phyloP scores from a whole-genome alignment of 1,140 invertebrate genomes.

The Nymphalis io region DNA sequence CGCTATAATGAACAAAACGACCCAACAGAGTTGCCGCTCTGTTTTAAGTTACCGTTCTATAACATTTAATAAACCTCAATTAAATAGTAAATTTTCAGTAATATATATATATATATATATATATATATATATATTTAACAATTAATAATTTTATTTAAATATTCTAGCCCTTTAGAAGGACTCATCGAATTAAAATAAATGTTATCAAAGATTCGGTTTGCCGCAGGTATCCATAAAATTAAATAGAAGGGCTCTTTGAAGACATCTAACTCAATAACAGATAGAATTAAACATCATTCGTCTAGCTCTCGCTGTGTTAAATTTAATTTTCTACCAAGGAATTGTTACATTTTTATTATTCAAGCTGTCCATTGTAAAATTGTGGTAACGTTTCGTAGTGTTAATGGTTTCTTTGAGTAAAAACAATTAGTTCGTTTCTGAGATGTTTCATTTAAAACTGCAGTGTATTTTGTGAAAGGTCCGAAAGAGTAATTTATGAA shows the following conservation, averaged over 20 bases:
- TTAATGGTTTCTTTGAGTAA: neutral
- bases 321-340: slow-evolving; percentile 18
- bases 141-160: neutral
- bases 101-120: too few species aligned
- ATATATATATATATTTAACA: too few species aligned
- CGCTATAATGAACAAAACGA: too few species aligned
- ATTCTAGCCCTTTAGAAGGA: neutral
- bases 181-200: slow-evolving; percentile 7
- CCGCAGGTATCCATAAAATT: slow-evolving; percentile 16
- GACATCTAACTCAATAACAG: slow-evolving; percentile 21
- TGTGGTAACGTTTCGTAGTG: neutral
- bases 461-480: neutral
- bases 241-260: slow-evolving; percentile 16
- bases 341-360: slow-evolving; percentile 4
- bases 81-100: too few species aligned
- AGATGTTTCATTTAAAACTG: neutral
- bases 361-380: neutral
- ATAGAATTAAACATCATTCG: slow-evolving; percentile 19
- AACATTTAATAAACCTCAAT: too few species aligned
- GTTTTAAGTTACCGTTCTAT: too few species aligned
- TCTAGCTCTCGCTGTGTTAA: slow-evolving; percentile 11
- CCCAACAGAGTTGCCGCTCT: too few species aligned
- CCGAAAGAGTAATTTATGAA: neutral
- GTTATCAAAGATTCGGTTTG: slow-evolving; percentile 3
- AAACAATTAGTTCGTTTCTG: neutral